phyloP scores from a whole-genome alignment of 2,888 invertebrate species.

The Eurytoma adleriae region DNA sequence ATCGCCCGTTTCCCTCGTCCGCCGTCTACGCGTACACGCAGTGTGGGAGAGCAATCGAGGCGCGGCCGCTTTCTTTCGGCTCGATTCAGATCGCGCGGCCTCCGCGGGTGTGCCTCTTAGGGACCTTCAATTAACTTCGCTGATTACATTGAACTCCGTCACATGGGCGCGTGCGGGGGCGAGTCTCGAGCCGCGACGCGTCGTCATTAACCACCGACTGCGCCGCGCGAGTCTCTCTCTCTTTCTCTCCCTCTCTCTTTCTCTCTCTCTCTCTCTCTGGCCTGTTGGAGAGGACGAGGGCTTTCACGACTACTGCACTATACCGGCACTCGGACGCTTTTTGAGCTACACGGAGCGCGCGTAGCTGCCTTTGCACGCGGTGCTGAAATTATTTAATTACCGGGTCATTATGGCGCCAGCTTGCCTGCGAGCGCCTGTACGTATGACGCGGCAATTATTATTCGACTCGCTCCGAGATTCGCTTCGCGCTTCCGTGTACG shows the following conservation, averaged over 20 bases:
- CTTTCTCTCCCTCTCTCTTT: background rate
- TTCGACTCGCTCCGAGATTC: background rate
- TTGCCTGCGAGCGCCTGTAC: background rate
- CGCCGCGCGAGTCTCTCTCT: constrained; percentile 14
- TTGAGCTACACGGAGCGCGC: background rate
- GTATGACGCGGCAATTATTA: constrained; percentile 32
- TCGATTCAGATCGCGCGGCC: constrained; percentile 23
- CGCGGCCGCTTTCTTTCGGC: constrained; percentile 55
- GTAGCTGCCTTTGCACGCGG: background rate
- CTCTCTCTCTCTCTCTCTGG: constrained; percentile 5
- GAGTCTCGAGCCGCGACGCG: constrained; percentile 1
- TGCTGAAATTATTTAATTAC: constrained; percentile 48
- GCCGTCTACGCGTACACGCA: background rate
- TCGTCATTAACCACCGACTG: constrained; percentile 53
- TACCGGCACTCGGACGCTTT: constrained; percentile 17
- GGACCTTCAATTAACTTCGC: constrained; percentile 72
- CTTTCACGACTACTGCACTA: constrained; percentile 18
- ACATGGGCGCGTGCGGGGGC: background rate
- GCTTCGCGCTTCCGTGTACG: background rate
- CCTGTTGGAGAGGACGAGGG: constrained; percentile 18
- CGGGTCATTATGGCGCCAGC: constrained; percentile 24
- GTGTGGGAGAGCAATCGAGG: constrained; percentile 31
- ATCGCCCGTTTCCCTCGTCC: constrained; percentile 67
- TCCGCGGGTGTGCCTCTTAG: constrained; percentile 47
- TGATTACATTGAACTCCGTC: constrained; percentile 66